These are phyloP conservation scores for Notamacropus eugenii DNA, from an alignment of 2,797 vertebrate species.

Conservation along the genomic window DNA sequence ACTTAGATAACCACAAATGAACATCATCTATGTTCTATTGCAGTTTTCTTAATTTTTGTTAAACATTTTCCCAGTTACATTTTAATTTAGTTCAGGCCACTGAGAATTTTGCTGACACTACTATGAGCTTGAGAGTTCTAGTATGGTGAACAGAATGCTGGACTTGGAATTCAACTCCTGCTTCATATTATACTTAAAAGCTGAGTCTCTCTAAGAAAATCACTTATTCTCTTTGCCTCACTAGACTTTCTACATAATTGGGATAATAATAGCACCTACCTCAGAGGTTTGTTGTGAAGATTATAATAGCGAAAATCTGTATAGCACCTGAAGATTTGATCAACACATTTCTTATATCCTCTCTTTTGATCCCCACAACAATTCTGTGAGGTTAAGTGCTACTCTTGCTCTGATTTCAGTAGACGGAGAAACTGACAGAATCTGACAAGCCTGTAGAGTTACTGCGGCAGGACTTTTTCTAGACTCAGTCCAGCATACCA, in stretches of 20 bases:
- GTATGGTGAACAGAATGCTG: not conserved
- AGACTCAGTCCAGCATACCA: not conserved
- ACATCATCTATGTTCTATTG: too few relatives aligned
- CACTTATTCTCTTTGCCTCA: not conserved
- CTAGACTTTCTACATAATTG: not conserved
- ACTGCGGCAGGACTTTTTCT: not conserved
- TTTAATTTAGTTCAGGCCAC: not conserved
- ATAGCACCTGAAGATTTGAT: not conserved
- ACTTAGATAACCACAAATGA: too few relatives aligned
- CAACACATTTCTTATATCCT: not conserved
- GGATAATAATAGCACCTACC: not conserved
- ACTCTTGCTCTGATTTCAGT: not conserved
- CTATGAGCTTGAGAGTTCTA: not conserved
- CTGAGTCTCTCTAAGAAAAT: not conserved
- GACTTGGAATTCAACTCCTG: not conserved
- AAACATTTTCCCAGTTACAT: too few relatives aligned
- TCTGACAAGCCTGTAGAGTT: not conserved
- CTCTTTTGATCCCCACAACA: not conserved
- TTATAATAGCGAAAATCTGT: not conserved
- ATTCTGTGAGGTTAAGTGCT: not conserved
- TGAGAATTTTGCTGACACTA: not conserved
- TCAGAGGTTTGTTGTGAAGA: not conserved
- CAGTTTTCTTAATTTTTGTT: too few relatives aligned
- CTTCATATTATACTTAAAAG: not conserved
- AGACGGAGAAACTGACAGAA: not conserved